phyloP scores from a whole-genome alignment of 2,888 invertebrate genomes.

The Dryocosmus kuriphilus region DNA sequence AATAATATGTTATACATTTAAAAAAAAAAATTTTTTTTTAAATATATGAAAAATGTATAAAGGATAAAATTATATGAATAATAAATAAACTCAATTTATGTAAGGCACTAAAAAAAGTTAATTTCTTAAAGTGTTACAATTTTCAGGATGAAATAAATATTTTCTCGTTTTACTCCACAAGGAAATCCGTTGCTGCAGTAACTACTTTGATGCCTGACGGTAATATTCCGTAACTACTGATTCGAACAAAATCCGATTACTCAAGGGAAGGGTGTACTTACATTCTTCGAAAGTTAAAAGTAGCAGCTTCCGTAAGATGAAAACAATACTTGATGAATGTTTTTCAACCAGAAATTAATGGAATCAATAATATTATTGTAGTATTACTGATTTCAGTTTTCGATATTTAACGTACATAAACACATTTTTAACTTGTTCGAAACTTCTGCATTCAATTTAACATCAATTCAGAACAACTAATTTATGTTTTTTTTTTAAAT shows the following conservation, averaged over 20 bases:
- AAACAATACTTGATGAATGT: neutral
- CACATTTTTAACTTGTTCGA: too few relatives aligned
- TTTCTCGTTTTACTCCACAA: neutral
- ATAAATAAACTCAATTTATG: too few relatives aligned
- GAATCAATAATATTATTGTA: neutral
- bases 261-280: slow-evolving; percentile 26
- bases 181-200: slow-evolving; percentile 7
- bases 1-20: too few relatives aligned
- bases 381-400: neutral
- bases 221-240: slow-evolving; percentile 37
- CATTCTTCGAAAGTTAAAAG: slow-evolving; percentile 19
- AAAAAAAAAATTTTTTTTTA: too few relatives aligned
- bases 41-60: neutral
- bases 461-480: too few relatives aligned
- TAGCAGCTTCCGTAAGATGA: slow-evolving; percentile 15
- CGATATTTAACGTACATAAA: too few relatives aligned
- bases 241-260: slow-evolving; percentile 30
- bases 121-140: neutral
- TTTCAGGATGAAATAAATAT: neutral
- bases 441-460: too few relatives aligned
- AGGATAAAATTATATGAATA: neutral
- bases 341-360: neutral
- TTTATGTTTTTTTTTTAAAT: too few relatives aligned
- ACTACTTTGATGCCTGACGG: slow-evolving; percentile 25
- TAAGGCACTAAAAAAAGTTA: slow-evolving; percentile 6